Base-by-base conservation (phyloP, 1,140 invertebrate species). In the Venturia canescens region DNA sequence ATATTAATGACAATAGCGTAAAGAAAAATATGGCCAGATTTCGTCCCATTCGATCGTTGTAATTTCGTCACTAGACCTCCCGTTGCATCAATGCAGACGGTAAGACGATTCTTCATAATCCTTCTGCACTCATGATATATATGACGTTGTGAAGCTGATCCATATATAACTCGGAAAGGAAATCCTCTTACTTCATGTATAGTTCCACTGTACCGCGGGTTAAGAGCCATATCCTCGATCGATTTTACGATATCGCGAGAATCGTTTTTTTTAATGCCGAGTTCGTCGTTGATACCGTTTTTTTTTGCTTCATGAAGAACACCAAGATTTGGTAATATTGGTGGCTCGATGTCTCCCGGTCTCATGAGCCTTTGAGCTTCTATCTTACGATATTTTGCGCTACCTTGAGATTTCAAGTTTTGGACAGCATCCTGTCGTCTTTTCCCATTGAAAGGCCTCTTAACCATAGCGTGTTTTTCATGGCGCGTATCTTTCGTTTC, bases 11-110 rank as follows among this genome's bases (percentile, higher is more conserved):
- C 79, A 23, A 76, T 66, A 16, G 38, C 38, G 69, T 80, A 78
- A 21, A 81, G 66, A 80, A 83, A 83, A n/a, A 83, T 80, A 34
- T 83, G 82, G 31, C 75, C 69, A 26, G 82, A 78, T 75, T 78
- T 57, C 6, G 66, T 53, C 18, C 50, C 63, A 16, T 71, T 48
- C 7, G 5, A 23, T 60, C 72, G 18, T 6, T 44, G 27, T 27
- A 83, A 23, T 72, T 78, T 83, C 4, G 38, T 26, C 3, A 83
- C 76, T 23, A 83, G 0, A 60, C 69, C 44, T 63, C 82, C 79
- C 2, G 79, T 83, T 7, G 79, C 79, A 78, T 83, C 82, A 23
- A 83, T 71, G 44, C 9, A n/a, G 11, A 78, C n/a, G 3, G 18
- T 38, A n/a, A 53, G 50, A n/a, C 6, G 18, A 77, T 21, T 38